phyloP scores from a whole-genome alignment of 2,113 vertebrate genomes.

The Psilopogon haemacephalus region DNA sequence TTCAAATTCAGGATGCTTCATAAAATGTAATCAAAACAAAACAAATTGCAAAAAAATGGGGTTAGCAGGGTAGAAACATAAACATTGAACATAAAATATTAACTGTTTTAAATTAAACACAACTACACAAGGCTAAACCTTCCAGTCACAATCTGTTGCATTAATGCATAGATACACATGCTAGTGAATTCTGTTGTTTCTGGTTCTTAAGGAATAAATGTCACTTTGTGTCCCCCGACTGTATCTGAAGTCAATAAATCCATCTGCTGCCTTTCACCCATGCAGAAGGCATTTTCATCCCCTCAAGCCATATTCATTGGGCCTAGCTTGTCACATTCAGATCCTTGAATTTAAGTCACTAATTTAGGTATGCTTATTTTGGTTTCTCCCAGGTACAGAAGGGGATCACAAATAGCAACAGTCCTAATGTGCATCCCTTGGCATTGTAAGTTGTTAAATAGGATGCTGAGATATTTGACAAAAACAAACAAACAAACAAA shows the following conservation, averaged over 20 bases:
- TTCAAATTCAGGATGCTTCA: neutral
- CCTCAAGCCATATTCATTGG: slow-evolving; percentile 3
- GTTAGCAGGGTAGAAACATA: slow-evolving; percentile 6
- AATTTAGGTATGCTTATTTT: neutral
- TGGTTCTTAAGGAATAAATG: slow-evolving; percentile 50
- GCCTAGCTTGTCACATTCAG: neutral
- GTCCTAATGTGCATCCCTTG: neutral
- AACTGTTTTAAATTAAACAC: neutral
- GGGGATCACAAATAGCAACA: neutral
- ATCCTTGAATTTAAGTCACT: neutral
- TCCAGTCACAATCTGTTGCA: neutral
- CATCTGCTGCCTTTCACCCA: slow-evolving; percentile 36
- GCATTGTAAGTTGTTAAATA: neutral
- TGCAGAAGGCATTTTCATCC: slow-evolving; percentile 36
- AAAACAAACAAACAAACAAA: neutral
- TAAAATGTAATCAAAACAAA: neutral
- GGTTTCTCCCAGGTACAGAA: neutral
- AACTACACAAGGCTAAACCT: neutral
- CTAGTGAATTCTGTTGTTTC: slow-evolving; percentile 10
- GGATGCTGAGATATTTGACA: neutral
- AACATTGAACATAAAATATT: neutral
- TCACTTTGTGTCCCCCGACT: slow-evolving; percentile 46
- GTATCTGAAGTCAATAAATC: slow-evolving; percentile 52
- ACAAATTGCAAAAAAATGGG: fast-evolving
- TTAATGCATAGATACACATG: neutral